Conservation (phyloP, 2,888 invertebrate species). For the Ophonus ardosiacus region DNA sequence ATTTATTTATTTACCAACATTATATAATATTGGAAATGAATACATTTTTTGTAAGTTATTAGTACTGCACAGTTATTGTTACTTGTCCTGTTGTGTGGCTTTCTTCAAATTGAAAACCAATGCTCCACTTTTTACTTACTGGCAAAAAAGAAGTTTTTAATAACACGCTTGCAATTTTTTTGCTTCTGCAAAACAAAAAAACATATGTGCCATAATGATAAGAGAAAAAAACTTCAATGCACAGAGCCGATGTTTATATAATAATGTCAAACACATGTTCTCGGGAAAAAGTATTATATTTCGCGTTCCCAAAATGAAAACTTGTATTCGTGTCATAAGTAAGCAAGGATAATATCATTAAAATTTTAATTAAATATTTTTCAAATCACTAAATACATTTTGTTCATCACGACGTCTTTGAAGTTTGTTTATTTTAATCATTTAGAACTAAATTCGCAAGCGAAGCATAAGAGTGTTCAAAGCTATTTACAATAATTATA, state of each 20-base stretch:
- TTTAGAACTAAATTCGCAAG: background rate
- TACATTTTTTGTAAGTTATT: no score
- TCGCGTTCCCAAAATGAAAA: background rate
- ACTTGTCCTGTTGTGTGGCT: no score
- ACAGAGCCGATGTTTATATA: background rate
- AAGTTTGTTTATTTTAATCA: conserved; percentile 1
- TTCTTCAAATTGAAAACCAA: no score
- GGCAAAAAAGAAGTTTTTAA: no score
- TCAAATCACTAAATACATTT: conserved; percentile 2
- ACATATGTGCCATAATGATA: background rate
- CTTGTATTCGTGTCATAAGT: conserved; percentile 6
- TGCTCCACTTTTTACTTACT: no score
- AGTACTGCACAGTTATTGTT: no score
- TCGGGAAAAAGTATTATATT: conserved; percentile 13
- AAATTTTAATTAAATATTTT: conserved; percentile 30
- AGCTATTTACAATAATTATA: conserved; percentile 4
- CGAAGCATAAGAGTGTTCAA: background rate
- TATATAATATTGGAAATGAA: no score
- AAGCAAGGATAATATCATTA: conserved; percentile 18
- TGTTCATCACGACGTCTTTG: conserved; percentile 21
- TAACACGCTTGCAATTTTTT: background rate
- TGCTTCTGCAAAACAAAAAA: background rate
- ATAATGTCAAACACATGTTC: conserved; percentile 18
- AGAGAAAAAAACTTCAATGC: background rate
- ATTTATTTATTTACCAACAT: no score